Conservation (phyloP, 2,888 invertebrate genomes). For the Eristalis tenax region DNA sequence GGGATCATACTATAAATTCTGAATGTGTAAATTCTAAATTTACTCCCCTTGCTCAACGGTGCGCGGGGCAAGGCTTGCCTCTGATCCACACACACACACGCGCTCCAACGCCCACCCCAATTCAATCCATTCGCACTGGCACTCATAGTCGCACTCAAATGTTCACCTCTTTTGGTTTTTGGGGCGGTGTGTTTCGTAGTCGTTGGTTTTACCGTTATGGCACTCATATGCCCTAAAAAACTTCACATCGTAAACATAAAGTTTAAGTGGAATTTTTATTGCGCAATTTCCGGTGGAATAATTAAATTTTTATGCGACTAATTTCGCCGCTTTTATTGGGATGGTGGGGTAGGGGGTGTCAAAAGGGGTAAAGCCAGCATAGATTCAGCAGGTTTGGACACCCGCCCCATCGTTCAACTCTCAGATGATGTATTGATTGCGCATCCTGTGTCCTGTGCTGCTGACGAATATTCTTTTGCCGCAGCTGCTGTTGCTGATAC, state of each 20-base stretch:
- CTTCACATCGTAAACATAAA: slow-evolving; percentile 72
- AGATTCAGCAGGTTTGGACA: background rate
- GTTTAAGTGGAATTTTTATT: slow-evolving; percentile 72
- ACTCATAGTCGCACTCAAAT: slow-evolving; percentile 21
- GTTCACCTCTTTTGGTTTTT: slow-evolving; percentile 9
- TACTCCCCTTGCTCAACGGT: slow-evolving; percentile 9
- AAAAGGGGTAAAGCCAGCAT: slow-evolving; percentile 41
- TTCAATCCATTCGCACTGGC: slow-evolving; percentile 1
- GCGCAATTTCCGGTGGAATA: slow-evolving; percentile 72
- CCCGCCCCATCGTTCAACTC: slow-evolving; percentile 6
- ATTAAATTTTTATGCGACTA: slow-evolving; percentile 72
- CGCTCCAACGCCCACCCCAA: background rate
- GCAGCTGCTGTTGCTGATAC: background rate
- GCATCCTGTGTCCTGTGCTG: slow-evolving; percentile 5
- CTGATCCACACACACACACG: background rate
- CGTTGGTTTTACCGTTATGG: slow-evolving; percentile 68
- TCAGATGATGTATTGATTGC: slow-evolving; percentile 59
- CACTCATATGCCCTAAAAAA: slow-evolving; percentile 71
- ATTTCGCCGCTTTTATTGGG: slow-evolving; percentile 68
- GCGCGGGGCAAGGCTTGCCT: background rate
- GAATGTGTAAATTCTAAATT: slow-evolving; percentile 69
- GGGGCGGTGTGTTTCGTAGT: slow-evolving; percentile 40
- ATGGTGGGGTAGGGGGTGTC: slow-evolving; percentile 32
- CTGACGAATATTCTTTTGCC: background rate
- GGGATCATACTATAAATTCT: slow-evolving; percentile 65